Evolutionary conservation across 2,797 vertebrate genomes (phyloP).

Genomic region (Clarias pachynema): DNA sequence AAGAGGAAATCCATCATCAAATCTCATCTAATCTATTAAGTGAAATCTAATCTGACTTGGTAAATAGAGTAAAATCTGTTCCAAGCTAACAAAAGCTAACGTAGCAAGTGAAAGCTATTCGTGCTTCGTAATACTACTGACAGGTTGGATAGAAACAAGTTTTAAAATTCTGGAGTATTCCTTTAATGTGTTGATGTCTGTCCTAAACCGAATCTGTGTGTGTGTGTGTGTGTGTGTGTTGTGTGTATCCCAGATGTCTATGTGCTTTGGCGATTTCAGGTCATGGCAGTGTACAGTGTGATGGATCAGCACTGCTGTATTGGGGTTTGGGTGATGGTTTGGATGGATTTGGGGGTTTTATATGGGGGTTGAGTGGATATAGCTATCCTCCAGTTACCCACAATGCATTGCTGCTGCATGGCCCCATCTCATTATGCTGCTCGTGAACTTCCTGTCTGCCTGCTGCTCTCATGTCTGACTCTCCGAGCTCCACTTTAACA

Average conservation of each 20-base stretch:
- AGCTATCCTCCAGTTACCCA: slow-evolving; percentile 74
- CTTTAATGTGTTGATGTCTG: background rate
- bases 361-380: slow-evolving; percentile 77
- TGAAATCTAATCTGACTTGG: background rate
- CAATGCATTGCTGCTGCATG: slow-evolving; percentile 73
- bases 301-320: slow-evolving; percentile 58
- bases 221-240: slow-evolving; percentile 33
- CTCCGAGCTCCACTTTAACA: slow-evolving; percentile 38
- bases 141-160: background rate
- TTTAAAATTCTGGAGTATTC: background rate
- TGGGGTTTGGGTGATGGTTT: slow-evolving; percentile 57
- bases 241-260: slow-evolving; percentile 76
- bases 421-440: slow-evolving; percentile 53
- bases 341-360: slow-evolving; percentile 61
- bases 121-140: background rate
- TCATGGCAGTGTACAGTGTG: slow-evolving; percentile 53
- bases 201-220: background rate
- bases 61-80: background rate
- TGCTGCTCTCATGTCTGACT: slow-evolving; percentile 53
- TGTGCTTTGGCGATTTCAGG: slow-evolving; percentile 58
- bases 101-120: background rate
- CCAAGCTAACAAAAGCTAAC: background rate
- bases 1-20: background rate
- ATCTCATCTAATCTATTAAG: background rate
- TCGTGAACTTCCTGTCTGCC: slow-evolving; percentile 50